These are phyloP conservation scores for Moxostoma hubbsi DNA, from an alignment of 2,797 vertebrate genomes.

Conservation along the genomic window DNA sequence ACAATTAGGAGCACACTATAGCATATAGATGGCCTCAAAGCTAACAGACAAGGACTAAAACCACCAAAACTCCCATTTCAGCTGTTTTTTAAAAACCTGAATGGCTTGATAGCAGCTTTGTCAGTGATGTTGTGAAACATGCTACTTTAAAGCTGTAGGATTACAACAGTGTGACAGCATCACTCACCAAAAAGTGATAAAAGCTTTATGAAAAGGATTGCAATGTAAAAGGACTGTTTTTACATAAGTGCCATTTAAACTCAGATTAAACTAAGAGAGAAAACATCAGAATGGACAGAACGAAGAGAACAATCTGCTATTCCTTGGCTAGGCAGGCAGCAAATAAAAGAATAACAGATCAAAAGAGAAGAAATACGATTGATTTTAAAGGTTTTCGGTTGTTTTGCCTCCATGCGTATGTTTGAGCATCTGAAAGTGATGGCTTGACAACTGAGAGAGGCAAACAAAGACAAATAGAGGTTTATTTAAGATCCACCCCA, in stretches of 20 bases:
- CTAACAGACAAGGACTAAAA: background rate
- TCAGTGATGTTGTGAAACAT: constrained; percentile 8
- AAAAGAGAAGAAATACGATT: too few species aligned
- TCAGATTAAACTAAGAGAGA: background rate
- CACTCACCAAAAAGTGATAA: constrained; percentile 42
- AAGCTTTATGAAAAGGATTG: background rate
- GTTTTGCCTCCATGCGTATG: background rate
- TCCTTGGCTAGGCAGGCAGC: too few species aligned
- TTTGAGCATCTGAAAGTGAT: constrained; percentile 1
- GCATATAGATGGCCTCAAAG: too few species aligned
- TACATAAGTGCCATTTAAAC: background rate
- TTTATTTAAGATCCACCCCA: constrained; percentile 22
- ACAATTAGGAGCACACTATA: too few species aligned
- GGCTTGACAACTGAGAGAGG: background rate
- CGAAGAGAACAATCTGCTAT: background rate
- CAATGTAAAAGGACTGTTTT: background rate
- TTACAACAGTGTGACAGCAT: constrained; percentile 61
- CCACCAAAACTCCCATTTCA: background rate
- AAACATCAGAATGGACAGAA: too few species aligned
- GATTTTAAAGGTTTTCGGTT: too few species aligned
- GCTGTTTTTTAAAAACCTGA: background rate
- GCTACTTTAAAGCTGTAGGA: constrained; percentile 40
- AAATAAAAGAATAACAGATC: background rate
- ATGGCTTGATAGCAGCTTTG: background rate
- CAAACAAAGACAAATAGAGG: constrained; percentile 7